Percentiles rank a stretch among this genome's conserved stretches.
Evolutionary conservation across 2,888 invertebrate genomes (phyloP).

Genomic region (Marasmarcha lunaedactyla): DNA sequence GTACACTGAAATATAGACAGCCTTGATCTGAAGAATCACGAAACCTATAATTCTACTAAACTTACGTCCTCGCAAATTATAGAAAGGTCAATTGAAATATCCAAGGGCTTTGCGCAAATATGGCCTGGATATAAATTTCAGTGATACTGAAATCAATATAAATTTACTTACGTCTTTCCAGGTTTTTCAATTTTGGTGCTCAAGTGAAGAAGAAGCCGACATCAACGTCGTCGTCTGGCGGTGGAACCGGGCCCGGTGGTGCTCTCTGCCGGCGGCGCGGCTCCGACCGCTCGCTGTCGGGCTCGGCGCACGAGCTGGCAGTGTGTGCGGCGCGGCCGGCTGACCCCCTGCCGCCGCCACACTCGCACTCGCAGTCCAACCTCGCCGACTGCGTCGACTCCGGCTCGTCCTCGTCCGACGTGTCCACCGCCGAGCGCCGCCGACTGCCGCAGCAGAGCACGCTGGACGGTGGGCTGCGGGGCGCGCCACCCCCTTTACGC

Average conservation of each 20-base stretch:
- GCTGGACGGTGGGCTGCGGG: constrained; percentile 72
- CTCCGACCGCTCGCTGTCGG: constrained; percentile 86
- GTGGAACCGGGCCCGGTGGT: constrained; percentile 32
- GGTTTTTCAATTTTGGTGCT: constrained; percentile 92
- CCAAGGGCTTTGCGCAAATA: no score
- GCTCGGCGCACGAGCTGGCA: constrained; percentile 86
- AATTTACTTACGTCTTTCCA: no score
- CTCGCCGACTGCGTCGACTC: constrained; percentile 81
- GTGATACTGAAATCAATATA: no score
- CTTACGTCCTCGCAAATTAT: no score
- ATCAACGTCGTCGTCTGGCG: constrained; percentile 42
- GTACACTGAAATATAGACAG: no score
- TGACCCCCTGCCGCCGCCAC: constrained; percentile 79
- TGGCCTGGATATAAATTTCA: no score
- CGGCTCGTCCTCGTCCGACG: constrained; percentile 81
- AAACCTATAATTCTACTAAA: no score
- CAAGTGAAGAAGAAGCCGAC: constrained; percentile 87
- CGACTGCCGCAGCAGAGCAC: constrained; percentile 77
- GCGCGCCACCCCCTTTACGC: constrained; percentile 54
- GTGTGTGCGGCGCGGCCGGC: constrained; percentile 73
- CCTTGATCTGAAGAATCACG: no score
- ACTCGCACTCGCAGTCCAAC: constrained; percentile 92
- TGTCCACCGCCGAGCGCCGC: constrained; percentile 72
- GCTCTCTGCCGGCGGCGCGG: constrained; percentile 77
- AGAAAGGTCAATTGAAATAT: no score